Evolutionary conservation across 2,113 vertebrate genomes (phyloP).

Genomic region (Galbula dea): DNA sequence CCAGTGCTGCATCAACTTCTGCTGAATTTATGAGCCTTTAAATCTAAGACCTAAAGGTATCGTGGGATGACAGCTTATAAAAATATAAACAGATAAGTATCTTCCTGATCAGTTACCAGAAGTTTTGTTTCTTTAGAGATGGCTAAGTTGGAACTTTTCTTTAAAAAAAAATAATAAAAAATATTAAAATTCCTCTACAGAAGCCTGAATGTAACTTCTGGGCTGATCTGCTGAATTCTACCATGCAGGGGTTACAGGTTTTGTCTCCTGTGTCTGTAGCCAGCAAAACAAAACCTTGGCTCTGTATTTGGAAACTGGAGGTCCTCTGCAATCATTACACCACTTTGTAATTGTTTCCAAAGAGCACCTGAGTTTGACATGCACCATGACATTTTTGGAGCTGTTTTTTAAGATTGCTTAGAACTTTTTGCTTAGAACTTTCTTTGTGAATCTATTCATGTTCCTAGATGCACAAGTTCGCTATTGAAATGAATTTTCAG

Average conservation of each 20-base stretch:
- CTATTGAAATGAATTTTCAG: not conserved
- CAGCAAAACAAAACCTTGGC: not conserved
- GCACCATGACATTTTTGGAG: not conserved
- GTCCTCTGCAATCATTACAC: not conserved
- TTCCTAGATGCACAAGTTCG: not conserved
- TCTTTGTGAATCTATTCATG: not conserved
- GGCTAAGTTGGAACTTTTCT: not conserved
- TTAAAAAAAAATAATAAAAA: not conserved
- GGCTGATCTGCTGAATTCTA: not conserved
- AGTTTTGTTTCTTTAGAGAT: not conserved
- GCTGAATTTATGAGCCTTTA: not conserved
- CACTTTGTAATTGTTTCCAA: not conserved
- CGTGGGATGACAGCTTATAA: not conserved
- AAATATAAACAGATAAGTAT: not conserved
- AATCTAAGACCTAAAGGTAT: not conserved
- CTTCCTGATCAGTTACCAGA: not conserved
- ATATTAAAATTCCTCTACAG: not conserved
- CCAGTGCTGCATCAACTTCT: not conserved
- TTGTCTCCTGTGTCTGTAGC: not conserved
- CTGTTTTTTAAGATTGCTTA: not conserved
- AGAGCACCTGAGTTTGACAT: not conserved
- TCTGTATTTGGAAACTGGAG: not conserved
- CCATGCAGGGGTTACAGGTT: fast-evolving
- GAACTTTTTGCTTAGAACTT: not conserved
- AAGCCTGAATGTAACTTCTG: not conserved